Conservation (phyloP, 2,797 vertebrate species). For the Leptatherina wallacei region DNA sequence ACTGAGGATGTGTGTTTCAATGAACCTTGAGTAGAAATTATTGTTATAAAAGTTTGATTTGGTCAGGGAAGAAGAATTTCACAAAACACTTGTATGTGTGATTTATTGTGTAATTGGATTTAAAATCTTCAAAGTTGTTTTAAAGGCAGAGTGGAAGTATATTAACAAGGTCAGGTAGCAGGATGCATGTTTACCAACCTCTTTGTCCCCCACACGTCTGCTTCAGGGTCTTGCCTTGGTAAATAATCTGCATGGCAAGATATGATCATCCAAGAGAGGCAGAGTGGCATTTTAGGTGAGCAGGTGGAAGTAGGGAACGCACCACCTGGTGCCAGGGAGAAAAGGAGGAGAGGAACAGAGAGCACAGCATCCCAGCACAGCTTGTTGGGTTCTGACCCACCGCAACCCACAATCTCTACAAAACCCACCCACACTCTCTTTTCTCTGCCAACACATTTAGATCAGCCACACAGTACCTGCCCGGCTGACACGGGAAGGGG, state of each 20-base stretch:
- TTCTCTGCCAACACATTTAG: conserved; percentile 52
- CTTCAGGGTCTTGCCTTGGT: conserved; percentile 40
- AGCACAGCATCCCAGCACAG: conserved; percentile 74
- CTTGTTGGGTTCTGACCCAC: conserved; percentile 84
- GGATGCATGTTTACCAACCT: conserved; percentile 69
- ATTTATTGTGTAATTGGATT: conserved; percentile 31
- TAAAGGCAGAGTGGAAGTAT: conserved; percentile 68
- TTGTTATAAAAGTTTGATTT: conserved; percentile 15
- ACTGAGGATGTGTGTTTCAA: conserved; percentile 44
- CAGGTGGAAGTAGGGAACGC: conserved; percentile 68
- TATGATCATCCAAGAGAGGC: conserved; percentile 50
- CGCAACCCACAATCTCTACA: conserved; percentile 49
- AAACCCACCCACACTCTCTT: conserved; percentile 33
- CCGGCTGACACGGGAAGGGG: conserved; percentile 60
- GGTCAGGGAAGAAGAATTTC: background rate
- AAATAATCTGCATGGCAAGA: conserved; percentile 61
- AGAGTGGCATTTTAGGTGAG: conserved; percentile 68
- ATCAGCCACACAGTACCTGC: conserved; percentile 49
- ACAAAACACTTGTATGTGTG: background rate
- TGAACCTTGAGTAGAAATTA: conserved; percentile 25
- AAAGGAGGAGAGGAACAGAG: conserved; percentile 32
- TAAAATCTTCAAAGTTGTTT: conserved; percentile 76
- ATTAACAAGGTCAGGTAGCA: conserved; percentile 46
- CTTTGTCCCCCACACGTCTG: conserved; percentile 56
- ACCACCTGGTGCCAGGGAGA: conserved; percentile 76